Conservation (phyloP, 2,113 vertebrate genomes). For the Oceanites oceanicus region DNA sequence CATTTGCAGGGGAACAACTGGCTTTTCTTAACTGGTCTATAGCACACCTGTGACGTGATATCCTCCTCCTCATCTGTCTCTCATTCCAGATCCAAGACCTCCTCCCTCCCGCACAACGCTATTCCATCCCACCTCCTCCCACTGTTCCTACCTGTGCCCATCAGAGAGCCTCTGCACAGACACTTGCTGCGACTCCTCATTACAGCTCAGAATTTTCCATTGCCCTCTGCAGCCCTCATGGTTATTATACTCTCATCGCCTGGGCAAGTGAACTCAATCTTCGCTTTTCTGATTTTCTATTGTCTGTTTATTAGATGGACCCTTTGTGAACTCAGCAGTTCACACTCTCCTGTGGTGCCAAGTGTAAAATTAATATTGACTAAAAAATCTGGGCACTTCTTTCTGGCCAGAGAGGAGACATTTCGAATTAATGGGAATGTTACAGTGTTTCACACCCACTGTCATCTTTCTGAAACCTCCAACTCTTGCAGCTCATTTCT, state of each 20-base stretch:
- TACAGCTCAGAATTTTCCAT: slow-evolving; percentile 42
- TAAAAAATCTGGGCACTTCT: slow-evolving; percentile 65
- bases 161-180: background rate
- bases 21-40: background rate
- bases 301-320: slow-evolving; percentile 70
- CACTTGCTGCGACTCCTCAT: slow-evolving; percentile 25
- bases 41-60: background rate
- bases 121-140: background rate
- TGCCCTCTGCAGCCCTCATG: slow-evolving; percentile 37
- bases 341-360: slow-evolving; percentile 59
- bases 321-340: slow-evolving; percentile 65
- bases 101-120: background rate
- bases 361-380: slow-evolving; percentile 76
- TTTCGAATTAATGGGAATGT: slow-evolving; percentile 59
- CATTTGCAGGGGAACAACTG: background rate
- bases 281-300: slow-evolving; percentile 42
- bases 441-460: slow-evolving; percentile 58
- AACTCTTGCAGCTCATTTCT: slow-evolving; percentile 19
- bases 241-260: slow-evolving; percentile 38
- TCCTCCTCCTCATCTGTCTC: slow-evolving; percentile 28
- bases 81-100: background rate
- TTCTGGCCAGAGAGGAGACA: slow-evolving; percentile 51
- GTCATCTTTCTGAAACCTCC: slow-evolving; percentile 27
- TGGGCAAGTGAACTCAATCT: slow-evolving; percentile 49
- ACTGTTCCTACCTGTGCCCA: background rate